Evolutionary conservation across 2,797 vertebrate species (phyloP).

Genomic region (Leptoclinus maculatus): DNA sequence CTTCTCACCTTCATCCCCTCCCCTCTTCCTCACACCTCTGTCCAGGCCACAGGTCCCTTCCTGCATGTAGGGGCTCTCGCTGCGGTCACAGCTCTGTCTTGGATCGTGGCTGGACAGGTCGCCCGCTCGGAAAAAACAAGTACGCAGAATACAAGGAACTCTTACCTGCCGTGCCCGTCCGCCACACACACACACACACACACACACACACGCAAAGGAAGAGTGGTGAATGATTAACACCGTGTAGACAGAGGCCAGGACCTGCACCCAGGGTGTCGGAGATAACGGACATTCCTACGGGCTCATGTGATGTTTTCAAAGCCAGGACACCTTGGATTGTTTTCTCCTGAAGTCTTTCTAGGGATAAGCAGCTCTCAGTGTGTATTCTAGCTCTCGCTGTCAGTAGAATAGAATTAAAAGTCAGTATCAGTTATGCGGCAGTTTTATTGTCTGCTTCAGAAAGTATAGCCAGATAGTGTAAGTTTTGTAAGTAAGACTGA

Average conservation of each 20-base stretch:
- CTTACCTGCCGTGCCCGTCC: conserved; percentile 10
- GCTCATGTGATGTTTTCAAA: conserved; percentile 66
- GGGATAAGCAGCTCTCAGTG: conserved; percentile 17
- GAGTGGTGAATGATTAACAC: conserved; percentile 76
- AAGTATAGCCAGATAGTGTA: not conserved
- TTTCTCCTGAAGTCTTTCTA: conserved; percentile 41
- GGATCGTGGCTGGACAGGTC: conserved; percentile 95
- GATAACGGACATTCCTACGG: conserved; percentile 71
- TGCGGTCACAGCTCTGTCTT: conserved; percentile 89
- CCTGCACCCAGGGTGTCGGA: conserved; percentile 60
- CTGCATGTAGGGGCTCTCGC: conserved; percentile 93
- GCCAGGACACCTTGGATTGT: conserved; percentile 46
- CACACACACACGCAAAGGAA: conserved; percentile 8
- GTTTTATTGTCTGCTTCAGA: not conserved
- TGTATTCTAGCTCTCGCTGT: not conserved
- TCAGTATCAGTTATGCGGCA: not conserved
- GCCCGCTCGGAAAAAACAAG: conserved; percentile 90
- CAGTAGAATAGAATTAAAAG: not conserved
- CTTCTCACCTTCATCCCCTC: not conserved
- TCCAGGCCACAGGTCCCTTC: conserved; percentile 96
- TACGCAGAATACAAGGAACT: conserved; percentile 73
- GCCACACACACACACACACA: conserved; percentile 15
- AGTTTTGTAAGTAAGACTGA: not conserved
- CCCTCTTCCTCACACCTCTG: conserved; percentile 12
- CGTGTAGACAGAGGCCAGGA: conserved; percentile 60